Conservation (phyloP, 2,797 vertebrate genomes). For the Phoeniculus purpureus region DNA sequence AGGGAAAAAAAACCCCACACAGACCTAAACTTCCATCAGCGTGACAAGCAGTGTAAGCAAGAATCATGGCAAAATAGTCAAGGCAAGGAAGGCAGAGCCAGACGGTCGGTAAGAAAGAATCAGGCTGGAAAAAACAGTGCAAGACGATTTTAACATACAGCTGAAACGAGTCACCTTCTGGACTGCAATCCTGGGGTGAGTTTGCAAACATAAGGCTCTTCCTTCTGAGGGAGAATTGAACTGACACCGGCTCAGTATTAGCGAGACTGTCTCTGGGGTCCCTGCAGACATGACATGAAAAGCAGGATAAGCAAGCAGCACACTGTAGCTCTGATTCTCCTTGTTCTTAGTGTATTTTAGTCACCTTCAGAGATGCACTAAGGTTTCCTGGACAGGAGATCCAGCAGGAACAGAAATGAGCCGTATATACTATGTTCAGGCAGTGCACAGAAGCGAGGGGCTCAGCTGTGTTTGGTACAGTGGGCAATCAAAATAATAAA, state of each 20-base stretch:
- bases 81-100: neutral
- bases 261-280: neutral
- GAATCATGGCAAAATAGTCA: conserved; percentile 7
- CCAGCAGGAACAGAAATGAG: neutral
- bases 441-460: neutral
- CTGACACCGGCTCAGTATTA: neutral
- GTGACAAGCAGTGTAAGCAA: conserved; percentile 35
- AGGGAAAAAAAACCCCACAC: neutral
- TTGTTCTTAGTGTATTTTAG: neutral
- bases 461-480: neutral
- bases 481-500: neutral
- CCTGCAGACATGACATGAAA: neutral
- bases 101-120: conserved; percentile 33
- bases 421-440: neutral
- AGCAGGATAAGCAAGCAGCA: neutral
- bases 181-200: neutral
- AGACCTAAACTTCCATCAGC: neutral
- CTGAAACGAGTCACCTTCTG: conserved; percentile 28
- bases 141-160: conserved; percentile 14
- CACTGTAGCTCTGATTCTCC: neutral
- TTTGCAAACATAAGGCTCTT: conserved; percentile 9
- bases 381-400: neutral
- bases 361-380: neutral
- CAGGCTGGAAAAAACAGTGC: conserved; percentile 14
- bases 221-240: neutral